These are phyloP conservation scores for Desoria tigrina DNA, from an alignment of 2,888 invertebrate species.

Conservation along the genomic window DNA sequence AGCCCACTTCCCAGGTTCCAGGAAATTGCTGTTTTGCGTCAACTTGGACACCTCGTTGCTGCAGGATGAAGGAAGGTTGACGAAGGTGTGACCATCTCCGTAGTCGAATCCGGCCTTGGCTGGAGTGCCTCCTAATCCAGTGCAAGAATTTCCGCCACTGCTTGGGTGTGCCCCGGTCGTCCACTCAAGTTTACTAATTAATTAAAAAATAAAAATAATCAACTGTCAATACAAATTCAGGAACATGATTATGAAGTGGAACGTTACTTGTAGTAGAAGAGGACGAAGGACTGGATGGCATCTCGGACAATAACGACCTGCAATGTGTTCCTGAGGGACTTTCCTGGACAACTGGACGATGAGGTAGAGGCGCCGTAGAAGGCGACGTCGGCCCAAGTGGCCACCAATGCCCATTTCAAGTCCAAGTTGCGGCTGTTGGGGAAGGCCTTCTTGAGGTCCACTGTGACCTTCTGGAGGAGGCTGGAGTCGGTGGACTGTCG, in stretches of 20 bases:
- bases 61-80: constrained; percentile 30
- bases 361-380: constrained; percentile 21
- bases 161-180: constrained; percentile 44
- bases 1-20: neutral
- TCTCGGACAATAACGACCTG: constrained; percentile 34
- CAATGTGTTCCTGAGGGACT: constrained; percentile 32
- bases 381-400: constrained; percentile 29
- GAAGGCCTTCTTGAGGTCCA: constrained; percentile 26
- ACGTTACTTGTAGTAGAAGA: constrained; percentile 43
- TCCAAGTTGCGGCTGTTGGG: constrained; percentile 17
- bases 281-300: constrained; percentile 37
- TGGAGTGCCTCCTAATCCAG: constrained; percentile 32
- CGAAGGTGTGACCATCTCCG: constrained; percentile 33
- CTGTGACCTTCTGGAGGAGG: constrained; percentile 6
- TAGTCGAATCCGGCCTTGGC: constrained; percentile 46
- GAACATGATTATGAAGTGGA: too few species aligned
- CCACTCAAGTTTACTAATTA: constrained; percentile 36
- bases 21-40: neutral
- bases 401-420: constrained; percentile 28
- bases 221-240: too few species aligned
- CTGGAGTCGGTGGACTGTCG: constrained; percentile 15
- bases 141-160: constrained; percentile 29
- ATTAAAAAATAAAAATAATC: too few species aligned
- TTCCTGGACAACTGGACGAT: constrained; percentile 1
- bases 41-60: neutral